Evolutionary conservation across 2,888 invertebrate species (phyloP), one percentile per base, ranked within the genome.

Genomic region (Drosophila sordidula): DNA sequence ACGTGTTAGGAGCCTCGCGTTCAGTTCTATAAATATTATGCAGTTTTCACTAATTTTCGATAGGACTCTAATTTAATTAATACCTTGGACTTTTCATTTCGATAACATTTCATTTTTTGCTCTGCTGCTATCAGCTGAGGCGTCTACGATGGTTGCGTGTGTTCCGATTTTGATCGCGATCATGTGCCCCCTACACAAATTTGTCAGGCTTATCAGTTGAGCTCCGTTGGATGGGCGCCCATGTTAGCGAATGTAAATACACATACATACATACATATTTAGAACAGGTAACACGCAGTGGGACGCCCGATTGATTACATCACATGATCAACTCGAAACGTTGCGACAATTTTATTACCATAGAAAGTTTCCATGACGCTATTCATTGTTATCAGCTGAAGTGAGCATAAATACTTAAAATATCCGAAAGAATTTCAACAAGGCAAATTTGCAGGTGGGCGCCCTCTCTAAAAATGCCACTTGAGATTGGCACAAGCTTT

Each of bases 141-240:
- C 47, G 69, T 39, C 47, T 16, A 36, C 8, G 36, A 36, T 47
- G 16, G 22, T 14, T 65, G 58, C 47, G 32, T 50, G 49, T 59
- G 29, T 54, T 62, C 12, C 55, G 64, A 75, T 71, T 71, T 49
- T 68, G 55, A 75, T 69, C 64, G 57, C 62, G 85, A 87, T 82
- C 87, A 82, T 87, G 87, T 82, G 34, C 34, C 75, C 81, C 66
- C 57, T 67, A 77, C 36, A 68, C 78, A 80, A 82, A 87, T 82
- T 82, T 80, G 87, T 84, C 81, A 87, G 72, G 81, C 84, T 82
- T 82, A 82, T 82, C 82, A 84, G 83, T 72, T 76, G 72, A 68
- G 77, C 55, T 22, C 32, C 11, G 41, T 70, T 68, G 22, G 49
- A 56, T 64, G 64, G 56, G 38, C 34, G 32, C 32, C 32, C 22